Evolutionary conservation across 1,140 invertebrate species (phyloP).

Genomic region (Drosophila simulans): DNA sequence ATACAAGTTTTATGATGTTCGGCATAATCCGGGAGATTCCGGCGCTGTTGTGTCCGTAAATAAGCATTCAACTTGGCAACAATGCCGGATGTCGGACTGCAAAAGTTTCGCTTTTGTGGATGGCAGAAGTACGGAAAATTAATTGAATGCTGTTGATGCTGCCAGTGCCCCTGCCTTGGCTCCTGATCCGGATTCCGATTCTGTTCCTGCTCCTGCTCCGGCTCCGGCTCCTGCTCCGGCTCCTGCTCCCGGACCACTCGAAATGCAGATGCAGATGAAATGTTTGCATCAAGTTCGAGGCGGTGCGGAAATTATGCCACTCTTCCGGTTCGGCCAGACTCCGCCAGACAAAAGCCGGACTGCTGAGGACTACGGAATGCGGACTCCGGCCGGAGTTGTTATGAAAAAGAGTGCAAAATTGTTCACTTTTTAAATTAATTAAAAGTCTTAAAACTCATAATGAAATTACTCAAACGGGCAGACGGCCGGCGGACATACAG

Average conservation of each 20-base stretch:
- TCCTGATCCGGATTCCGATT: not conserved
- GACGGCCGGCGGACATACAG: not conserved
- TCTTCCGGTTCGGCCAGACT: conserved; percentile 53
- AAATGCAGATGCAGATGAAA: conserved; percentile 72
- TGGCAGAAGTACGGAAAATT: conserved; percentile 59
- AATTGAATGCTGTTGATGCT: conserved; percentile 75
- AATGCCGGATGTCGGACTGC: conserved; percentile 51
- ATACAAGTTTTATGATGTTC: conserved; percentile 47
- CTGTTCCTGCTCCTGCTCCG: not conserved
- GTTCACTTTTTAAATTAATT: conserved; percentile 79
- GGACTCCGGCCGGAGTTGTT: conserved; percentile 31
- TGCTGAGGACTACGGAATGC: not conserved
- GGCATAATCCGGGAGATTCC: conserved; percentile 35
- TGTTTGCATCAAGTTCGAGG: conserved; percentile 68
- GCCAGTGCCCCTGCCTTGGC: conserved; percentile 7
- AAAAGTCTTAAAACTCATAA: conserved; percentile 81
- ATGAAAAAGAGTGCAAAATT: conserved; percentile 70
- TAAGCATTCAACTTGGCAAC: conserved; percentile 69
- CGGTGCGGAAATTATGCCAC: conserved; percentile 72
- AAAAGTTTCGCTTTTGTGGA: conserved; percentile 61
- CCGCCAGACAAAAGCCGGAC: conserved; percentile 23
- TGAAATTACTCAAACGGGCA: conserved; percentile 70
- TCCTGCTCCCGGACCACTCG: conserved; percentile 39
- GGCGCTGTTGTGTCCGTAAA: conserved; percentile 53
- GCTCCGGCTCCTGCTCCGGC: not conserved